phyloP scores from a whole-genome alignment of 1,140 invertebrate species.

The Drosophila triauraria region DNA sequence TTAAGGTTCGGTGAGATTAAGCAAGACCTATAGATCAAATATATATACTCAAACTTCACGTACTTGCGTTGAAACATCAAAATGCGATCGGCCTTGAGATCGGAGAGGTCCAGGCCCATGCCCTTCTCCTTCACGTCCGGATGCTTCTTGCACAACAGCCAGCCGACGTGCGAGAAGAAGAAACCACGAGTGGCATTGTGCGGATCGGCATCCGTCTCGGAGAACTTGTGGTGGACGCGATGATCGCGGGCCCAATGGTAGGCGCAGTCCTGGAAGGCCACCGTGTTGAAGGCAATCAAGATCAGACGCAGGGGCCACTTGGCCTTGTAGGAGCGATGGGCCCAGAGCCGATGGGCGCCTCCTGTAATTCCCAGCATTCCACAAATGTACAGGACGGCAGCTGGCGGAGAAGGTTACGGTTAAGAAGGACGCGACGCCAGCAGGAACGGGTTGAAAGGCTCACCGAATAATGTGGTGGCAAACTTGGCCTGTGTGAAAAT shows the following conservation, averaged over 20 bases:
- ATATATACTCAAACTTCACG: conserved; percentile 87
- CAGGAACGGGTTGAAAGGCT: conserved; percentile 34
- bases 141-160: conserved; percentile 96
- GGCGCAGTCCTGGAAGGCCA: conserved; percentile 97
- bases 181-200: conserved; percentile 97
- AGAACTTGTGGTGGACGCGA: conserved; percentile 98
- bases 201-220: conserved; percentile 98
- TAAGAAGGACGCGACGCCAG: background rate
- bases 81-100: conserved; percentile 93
- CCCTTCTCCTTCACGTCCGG: conserved; percentile 95
- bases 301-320: conserved; percentile 93
- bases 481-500: conserved; percentile 91
- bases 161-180: conserved; percentile 98
- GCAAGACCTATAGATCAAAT: too few relatives aligned
- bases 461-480: conserved; percentile 90
- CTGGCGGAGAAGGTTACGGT: background rate
- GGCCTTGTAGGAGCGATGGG: conserved; percentile 97
- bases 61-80: conserved; percentile 95
- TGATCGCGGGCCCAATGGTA: conserved; percentile 98
- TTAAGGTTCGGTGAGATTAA: background rate
- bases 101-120: conserved; percentile 93
- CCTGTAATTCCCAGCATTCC: conserved; percentile 93
- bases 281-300: conserved; percentile 91
- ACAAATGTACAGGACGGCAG: conserved; percentile 11
- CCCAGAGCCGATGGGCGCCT: conserved; percentile 97